Evolutionary conservation across 2,797 vertebrate genomes (phyloP).

Genomic region (Falco naumanni): DNA sequence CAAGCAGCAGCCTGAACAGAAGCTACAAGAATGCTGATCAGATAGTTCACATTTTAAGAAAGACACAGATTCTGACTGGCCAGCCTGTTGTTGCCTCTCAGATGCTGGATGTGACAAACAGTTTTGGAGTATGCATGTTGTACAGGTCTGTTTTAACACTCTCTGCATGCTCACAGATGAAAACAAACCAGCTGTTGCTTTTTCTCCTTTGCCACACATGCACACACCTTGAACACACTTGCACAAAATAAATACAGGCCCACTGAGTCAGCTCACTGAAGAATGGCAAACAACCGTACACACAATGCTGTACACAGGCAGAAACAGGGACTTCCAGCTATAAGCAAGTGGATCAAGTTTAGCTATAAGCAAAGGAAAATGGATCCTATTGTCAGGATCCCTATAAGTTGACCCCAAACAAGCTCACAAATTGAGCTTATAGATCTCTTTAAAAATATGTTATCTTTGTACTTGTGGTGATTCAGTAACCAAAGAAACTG

Average conservation of each 20-base stretch:
- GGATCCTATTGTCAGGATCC: neutral
- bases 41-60: neutral
- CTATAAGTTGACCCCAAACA: neutral
- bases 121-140: neutral
- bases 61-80: neutral
- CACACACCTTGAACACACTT: neutral
- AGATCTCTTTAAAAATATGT: neutral
- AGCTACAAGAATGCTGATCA: neutral
- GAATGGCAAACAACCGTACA: neutral
- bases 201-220: neutral
- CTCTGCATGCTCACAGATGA: neutral
- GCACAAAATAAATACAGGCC: neutral
- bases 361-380: neutral
- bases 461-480: neutral
- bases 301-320: neutral
- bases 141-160: neutral
- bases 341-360: neutral
- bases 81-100: neutral
- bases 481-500: neutral
- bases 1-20: neutral
- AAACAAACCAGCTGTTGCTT: neutral
- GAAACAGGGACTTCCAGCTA: neutral
- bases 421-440: neutral
- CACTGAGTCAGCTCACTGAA: neutral
- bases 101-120: neutral